A percentile compares a stretch with the other conserved stretches of the same genome.
These are phyloP conservation scores for Sarotherodon lohbergeri DNA, from an alignment of 2,113 vertebrate genomes.

Conservation along the genomic window DNA sequence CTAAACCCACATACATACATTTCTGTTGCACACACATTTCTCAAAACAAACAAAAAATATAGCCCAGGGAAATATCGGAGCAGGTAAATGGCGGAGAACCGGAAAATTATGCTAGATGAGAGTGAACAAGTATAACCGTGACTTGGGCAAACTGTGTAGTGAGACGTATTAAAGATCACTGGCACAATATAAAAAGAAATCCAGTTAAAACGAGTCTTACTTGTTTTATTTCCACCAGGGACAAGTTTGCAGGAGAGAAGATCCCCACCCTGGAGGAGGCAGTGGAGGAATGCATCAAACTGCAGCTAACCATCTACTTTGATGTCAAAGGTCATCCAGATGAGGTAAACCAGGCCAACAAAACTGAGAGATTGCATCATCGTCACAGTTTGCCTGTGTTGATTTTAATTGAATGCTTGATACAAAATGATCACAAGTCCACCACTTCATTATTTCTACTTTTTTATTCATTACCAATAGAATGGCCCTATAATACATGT, in stretches of 20 bases:
- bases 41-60: not conserved
- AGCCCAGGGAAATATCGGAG: not conserved
- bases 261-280: conserved; percentile 90
- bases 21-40: not conserved
- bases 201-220: not conserved
- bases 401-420: not conserved
- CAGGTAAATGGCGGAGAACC: rapidly evolving
- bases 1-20: not conserved
- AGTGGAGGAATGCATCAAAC: conserved; percentile 80
- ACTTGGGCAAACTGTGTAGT: not conserved
- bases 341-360: conserved; percentile 70
- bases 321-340: conserved; percentile 94
- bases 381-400: not conserved
- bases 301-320: conserved; percentile 88
- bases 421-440: not conserved
- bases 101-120: not conserved
- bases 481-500: not conserved
- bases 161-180: rapidly evolving
- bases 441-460: rapidly evolving
- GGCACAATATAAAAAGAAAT: not conserved
- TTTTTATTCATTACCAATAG: not conserved
- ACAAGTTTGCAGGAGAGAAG: conserved; percentile 82
- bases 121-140: not conserved
- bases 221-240: conserved; percentile 60
- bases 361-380: not conserved